Conservation (phyloP, 2,797 vertebrate genomes). For the Sebastes hopkinsi region DNA sequence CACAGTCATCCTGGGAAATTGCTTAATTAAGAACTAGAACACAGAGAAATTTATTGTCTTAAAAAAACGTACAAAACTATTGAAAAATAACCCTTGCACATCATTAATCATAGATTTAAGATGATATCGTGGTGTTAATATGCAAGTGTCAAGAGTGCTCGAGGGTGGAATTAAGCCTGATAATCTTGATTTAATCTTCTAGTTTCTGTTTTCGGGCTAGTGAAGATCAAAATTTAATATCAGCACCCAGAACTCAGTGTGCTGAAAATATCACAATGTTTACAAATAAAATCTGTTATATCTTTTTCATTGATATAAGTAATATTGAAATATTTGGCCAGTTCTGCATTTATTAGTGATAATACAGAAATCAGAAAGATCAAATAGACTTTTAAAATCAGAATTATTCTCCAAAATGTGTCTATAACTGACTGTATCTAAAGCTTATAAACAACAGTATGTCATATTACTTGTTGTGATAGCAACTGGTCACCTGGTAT, state of each 20-base stretch:
- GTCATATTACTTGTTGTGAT: background rate
- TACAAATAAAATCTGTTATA: background rate
- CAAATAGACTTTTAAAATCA: background rate
- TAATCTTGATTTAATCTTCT: background rate
- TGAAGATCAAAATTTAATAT: background rate
- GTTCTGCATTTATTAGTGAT: background rate
- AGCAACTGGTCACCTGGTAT: background rate
- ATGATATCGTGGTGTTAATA: background rate
- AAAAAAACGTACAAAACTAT: background rate
- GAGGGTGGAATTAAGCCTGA: background rate
- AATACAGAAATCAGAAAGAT: background rate
- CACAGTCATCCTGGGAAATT: background rate
- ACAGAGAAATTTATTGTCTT: background rate
- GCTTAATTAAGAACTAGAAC: background rate
- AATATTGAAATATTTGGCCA: background rate
- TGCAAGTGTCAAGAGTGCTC: background rate
- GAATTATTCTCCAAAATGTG: background rate
- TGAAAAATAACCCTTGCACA: background rate
- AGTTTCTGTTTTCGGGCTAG: background rate
- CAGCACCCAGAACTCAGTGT: background rate
- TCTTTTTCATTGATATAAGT: background rate
- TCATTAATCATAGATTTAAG: background rate
- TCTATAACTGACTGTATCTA: background rate
- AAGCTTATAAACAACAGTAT: background rate
- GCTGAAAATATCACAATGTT: background rate